Conservation (phyloP, 2,113 vertebrate species). For the Dicerorhinus sumatrensis region DNA sequence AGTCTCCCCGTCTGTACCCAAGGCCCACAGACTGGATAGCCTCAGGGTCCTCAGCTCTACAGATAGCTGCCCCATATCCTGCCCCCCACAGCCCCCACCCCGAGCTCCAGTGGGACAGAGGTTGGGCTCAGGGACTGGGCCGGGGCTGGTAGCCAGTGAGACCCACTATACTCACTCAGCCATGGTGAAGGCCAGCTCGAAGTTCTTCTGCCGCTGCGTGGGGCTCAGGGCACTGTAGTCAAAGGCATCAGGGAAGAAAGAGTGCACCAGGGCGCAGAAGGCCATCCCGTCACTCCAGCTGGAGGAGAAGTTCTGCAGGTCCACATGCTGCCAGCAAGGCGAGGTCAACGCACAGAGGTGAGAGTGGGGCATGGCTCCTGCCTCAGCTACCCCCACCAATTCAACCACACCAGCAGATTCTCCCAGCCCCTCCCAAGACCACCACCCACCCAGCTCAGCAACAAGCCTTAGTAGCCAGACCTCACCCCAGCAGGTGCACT, state of each 20-base stretch:
- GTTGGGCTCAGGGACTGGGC: not conserved
- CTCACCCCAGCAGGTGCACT: too few relatives aligned
- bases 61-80: not conserved
- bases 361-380: not conserved
- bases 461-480: not conserved
- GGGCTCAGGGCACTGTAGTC: conserved; percentile 92
- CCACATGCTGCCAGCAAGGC: conserved; percentile 89
- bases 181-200: conserved; percentile 93
- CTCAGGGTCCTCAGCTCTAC: not conserved
- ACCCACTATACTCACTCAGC: conserved; percentile 92
- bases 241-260: conserved; percentile 97
- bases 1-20: not conserved
- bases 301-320: conserved; percentile 98
- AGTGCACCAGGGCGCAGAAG: conserved; percentile 97
- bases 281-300: conserved; percentile 98
- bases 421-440: not conserved
- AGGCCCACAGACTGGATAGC: not conserved
- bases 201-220: conserved; percentile 92
- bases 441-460: not conserved
- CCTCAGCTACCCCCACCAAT: not conserved
- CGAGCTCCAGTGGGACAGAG: not conserved
- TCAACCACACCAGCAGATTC: not conserved
- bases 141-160: not conserved
- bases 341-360: not conserved
- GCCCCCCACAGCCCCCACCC: not conserved